A percentile compares a stretch with the other conserved stretches of the same genome.
Evolutionary conservation across 2,888 invertebrate species (phyloP).

Genomic region (Noctuana brunneofusca): DNA sequence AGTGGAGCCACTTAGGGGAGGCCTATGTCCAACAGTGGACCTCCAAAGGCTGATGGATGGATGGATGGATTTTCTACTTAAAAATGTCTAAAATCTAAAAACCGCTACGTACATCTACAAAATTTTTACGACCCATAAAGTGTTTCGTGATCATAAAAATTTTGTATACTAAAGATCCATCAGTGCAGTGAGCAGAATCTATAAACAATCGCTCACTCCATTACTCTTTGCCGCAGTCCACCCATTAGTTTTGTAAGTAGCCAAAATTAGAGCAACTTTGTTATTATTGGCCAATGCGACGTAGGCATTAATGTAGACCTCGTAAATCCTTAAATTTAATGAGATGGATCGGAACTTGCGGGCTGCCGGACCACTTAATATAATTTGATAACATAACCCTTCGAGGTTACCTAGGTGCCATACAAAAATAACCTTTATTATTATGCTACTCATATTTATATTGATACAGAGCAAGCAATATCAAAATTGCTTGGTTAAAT

Average conservation of each 20-base stretch:
- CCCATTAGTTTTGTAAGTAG: constrained; percentile 39
- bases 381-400: constrained; percentile 3
- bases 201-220: constrained; percentile 39
- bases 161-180: constrained; percentile 36
- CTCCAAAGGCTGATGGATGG: no score
- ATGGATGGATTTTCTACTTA: neutral
- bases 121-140: constrained; percentile 28
- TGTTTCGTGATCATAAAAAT: constrained; percentile 35
- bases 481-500: constrained; percentile 5
- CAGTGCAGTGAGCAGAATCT: constrained; percentile 38
- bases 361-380: neutral
- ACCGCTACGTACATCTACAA: constrained; percentile 26
- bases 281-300: constrained; percentile 64
- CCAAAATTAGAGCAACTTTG: constrained; percentile 60
- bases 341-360: constrained; percentile 31
- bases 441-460: neutral
- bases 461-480: neutral
- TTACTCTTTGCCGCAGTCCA: constrained; percentile 37
- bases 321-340: constrained; percentile 60
- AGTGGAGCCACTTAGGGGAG: no score
- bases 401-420: constrained; percentile 6
- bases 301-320: constrained; percentile 48
- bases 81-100: constrained; percentile 20
- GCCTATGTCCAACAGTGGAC: no score
- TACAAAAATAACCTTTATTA: constrained; percentile 1